Evolutionary conservation across 64 coral and sea anemone species (phyloP).

Genomic region (Montipora efflorescens): DNA sequence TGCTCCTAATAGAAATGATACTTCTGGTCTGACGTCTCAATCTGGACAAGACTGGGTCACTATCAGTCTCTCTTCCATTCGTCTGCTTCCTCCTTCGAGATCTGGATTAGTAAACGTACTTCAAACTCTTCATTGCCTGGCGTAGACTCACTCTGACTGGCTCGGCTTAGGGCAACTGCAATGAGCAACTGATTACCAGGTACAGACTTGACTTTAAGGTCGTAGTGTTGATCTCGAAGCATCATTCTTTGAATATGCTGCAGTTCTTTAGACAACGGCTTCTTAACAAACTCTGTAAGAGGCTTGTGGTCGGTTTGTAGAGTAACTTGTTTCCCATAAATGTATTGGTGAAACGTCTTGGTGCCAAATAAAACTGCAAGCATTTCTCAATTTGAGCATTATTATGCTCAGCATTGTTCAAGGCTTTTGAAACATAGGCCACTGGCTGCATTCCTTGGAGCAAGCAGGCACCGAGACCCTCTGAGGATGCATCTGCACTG

Average conservation of each 20-base stretch:
- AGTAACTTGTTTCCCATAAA: too few relatives aligned
- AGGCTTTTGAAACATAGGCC: too few relatives aligned
- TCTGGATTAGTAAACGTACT: constrained; percentile 57
- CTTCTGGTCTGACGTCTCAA: background rate
- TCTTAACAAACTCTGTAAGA: background rate
- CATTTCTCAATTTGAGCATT: background rate
- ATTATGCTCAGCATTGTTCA: too few relatives aligned
- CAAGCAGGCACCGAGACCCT: too few relatives aligned
- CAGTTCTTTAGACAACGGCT: constrained; percentile 12
- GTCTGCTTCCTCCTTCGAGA: background rate
- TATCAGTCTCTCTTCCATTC: constrained; percentile 32
- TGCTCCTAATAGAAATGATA: background rate
- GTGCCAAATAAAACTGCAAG: background rate
- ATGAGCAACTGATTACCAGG: constrained; percentile 41
- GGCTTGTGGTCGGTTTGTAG: too few relatives aligned
- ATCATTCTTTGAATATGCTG: constrained; percentile 41
- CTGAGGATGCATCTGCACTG: too few relatives aligned
- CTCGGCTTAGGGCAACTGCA: constrained; percentile 56
- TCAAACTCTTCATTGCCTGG: constrained; percentile 28
- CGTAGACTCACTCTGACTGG: constrained; percentile 23
- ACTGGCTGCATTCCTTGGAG: too few relatives aligned
- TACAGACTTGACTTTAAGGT: constrained; percentile 41
- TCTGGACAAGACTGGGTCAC: too few relatives aligned
- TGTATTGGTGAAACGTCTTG: too few relatives aligned
- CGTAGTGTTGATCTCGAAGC: constrained; percentile 55